Base-by-base conservation (phyloP, 2,797 vertebrate genomes). In the Podarcis siculus region DNA sequence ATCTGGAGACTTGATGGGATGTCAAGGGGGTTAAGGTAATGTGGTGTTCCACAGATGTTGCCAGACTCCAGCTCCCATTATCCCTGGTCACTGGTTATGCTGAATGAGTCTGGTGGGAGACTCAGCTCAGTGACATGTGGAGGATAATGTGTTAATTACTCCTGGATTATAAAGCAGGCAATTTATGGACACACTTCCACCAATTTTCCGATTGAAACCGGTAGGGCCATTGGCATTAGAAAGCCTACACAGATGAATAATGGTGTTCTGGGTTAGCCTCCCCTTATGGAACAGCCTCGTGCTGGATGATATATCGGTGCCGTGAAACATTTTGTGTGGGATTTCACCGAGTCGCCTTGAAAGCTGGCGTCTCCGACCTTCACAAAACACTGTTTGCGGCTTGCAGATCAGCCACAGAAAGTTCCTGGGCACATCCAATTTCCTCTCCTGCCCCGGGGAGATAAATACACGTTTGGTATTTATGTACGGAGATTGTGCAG, bases 381-480 rank as follows among this genome's bases (percentile, higher is more conserved):
- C 85, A 82, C 4, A 91, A 79, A 90, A 72, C 80, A 87, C 84
- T 77, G 89, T 81, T 85, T 86, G 42, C 6, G 78, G 79, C 87
- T 90, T 93, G 72, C 84, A 89, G 58, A 83, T 45, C 5, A 80
- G 83, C 67, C 90, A 87, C 23, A 90, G 79, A 92, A 91, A 91
- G 58, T 87, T 67, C 78, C 90, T 79, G 45, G 49, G n/a, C 37
- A 55, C 32, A 30, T 77, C 86, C 15, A 77, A 87, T 5, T 67
- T 67, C 73, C 39, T 0, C 83, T 90, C 78, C 82, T 91, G 87
- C 39, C 78, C 66, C 0, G 23, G 80, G 39, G 86, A 89, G 85
- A 95, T 89, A 95, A 95, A 92, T 85, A 79, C 19, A 45, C 3
- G 45, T 64, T 78, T 90, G 25, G 5, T 4, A 58, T 78, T 67